A percentile compares a stretch with the other conserved stretches of the same genome.
Evolutionary conservation across 2,113 vertebrate genomes (phyloP).

Genomic region (Pao palembangensis): DNA sequence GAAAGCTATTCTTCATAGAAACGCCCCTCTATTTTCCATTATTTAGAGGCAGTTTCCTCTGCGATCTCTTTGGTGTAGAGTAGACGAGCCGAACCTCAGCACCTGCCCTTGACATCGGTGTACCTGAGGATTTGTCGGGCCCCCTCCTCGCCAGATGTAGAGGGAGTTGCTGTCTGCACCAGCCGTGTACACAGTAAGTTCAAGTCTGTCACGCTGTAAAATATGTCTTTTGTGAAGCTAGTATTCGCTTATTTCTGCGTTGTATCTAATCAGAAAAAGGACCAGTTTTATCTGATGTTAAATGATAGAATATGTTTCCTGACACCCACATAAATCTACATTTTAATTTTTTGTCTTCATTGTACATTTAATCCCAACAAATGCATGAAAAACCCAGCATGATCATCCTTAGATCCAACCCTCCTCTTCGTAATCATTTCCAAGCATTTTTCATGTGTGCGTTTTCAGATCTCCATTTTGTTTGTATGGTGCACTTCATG

Average conservation of each 20-base stretch:
- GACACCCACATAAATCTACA: conserved; percentile 25
- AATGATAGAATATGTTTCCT: neutral
- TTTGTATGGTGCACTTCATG: conserved; percentile 48
- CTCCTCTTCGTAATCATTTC: conserved; percentile 16
- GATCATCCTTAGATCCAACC: conserved; percentile 1
- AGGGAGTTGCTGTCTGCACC: conserved; percentile 62
- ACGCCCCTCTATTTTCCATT: conserved; percentile 1
- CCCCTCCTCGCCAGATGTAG: conserved; percentile 66
- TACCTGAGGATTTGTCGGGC: conserved; percentile 44
- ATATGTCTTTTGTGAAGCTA: no score
- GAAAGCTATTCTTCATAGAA: neutral
- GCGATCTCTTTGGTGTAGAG: conserved; percentile 11
- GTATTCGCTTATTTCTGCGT: no score
- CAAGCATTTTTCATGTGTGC: conserved; percentile 25
- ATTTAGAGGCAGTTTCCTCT: conserved; percentile 17
- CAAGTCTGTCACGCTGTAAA: neutral
- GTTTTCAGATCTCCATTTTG: conserved; percentile 53
- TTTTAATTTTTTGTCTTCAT: neutral
- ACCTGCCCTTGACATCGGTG: conserved; percentile 39
- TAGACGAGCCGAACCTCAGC: conserved; percentile 5
- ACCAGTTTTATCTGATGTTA: conserved; percentile 31
- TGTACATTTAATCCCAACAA: neutral
- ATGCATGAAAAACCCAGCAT: neutral
- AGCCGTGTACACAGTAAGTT: conserved; percentile 61
- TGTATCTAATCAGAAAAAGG: no score